A percentile compares a stretch with the other conserved stretches of the same genome.
These are phyloP conservation scores for Drosophila arawakana DNA, from an alignment of 1,140 invertebrate genomes.

Conservation along the genomic window DNA sequence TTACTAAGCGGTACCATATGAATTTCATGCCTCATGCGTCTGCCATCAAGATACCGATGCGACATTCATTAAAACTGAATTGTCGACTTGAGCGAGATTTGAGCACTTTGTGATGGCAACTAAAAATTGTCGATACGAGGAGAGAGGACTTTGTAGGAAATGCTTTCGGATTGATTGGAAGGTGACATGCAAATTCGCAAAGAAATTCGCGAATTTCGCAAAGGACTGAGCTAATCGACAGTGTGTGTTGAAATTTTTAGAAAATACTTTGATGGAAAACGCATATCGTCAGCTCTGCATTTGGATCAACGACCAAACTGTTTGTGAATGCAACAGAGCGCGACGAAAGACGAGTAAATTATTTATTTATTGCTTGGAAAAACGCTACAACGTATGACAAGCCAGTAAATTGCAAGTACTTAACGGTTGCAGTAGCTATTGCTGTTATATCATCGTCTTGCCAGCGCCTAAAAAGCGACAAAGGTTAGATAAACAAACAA, in stretches of 20 bases:
- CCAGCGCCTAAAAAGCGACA: constrained; percentile 12
- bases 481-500: constrained; percentile 72
- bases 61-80: constrained; percentile 59
- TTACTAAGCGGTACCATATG: constrained; percentile 16
- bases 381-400: constrained; percentile 15
- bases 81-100: constrained; percentile 18
- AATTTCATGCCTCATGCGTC: constrained; percentile 64
- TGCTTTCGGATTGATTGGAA: constrained; percentile 11
- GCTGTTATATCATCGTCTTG: constrained; percentile 56
- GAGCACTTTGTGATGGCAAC: constrained; percentile 22
- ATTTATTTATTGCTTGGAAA: constrained; percentile 44
- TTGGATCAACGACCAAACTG: constrained; percentile 4
- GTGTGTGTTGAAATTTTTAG: constrained; percentile 4
- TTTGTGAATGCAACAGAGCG: constrained; percentile 40
- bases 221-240: neutral
- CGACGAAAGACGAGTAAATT: constrained; percentile 23
- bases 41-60: constrained; percentile 63
- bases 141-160: neutral
- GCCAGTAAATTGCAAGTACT: constrained; percentile 28
- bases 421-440: constrained; percentile 10
- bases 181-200: constrained; percentile 41
- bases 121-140: neutral
- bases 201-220: neutral
- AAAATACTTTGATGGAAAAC: constrained; percentile 7
- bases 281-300: neutral